Evolutionary conservation across 2,888 invertebrate genomes (phyloP).

Genomic region (Spisula subtruncata): DNA sequence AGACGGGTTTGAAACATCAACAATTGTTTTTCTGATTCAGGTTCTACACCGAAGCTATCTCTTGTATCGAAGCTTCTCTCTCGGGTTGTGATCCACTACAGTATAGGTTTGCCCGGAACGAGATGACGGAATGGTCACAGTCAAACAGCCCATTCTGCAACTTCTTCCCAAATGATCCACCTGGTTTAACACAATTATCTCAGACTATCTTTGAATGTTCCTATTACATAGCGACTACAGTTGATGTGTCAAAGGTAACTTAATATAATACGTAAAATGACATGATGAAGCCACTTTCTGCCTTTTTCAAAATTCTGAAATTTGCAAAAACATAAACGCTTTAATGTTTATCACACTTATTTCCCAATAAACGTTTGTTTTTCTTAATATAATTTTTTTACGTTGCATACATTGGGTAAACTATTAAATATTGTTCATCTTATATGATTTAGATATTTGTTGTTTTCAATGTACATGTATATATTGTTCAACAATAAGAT

Average conservation of each 20-base stretch:
- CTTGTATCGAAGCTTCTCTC: constrained; percentile 50
- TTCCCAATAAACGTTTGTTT: too few relatives aligned
- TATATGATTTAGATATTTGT: too few relatives aligned
- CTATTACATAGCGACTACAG: constrained; percentile 18
- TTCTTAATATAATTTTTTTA: too few relatives aligned
- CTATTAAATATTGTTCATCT: too few relatives aligned
- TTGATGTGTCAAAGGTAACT: constrained; percentile 56
- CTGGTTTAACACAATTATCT: constrained; percentile 26
- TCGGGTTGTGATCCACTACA: constrained; percentile 59
- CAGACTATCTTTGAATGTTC: constrained; percentile 45
- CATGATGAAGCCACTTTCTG: too few relatives aligned
- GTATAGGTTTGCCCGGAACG: constrained; percentile 33
- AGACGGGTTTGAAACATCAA: too few relatives aligned
- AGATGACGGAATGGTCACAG: constrained; percentile 29
- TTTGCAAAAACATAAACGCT: not conserved
- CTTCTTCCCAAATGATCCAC: constrained; percentile 37
- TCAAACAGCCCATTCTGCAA: constrained; percentile 25
- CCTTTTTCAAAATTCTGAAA: too few relatives aligned
- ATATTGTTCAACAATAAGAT: too few relatives aligned
- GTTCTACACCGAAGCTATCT: constrained; percentile 17
- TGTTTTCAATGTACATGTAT: too few relatives aligned
- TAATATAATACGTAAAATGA: not conserved
- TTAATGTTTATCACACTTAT: too few relatives aligned
- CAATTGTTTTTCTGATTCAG: constrained; percentile 29
- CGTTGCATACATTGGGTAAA: too few relatives aligned